Evolutionary conservation across 2,888 invertebrate species (phyloP).

Genomic region (Eilema depressum): DNA sequence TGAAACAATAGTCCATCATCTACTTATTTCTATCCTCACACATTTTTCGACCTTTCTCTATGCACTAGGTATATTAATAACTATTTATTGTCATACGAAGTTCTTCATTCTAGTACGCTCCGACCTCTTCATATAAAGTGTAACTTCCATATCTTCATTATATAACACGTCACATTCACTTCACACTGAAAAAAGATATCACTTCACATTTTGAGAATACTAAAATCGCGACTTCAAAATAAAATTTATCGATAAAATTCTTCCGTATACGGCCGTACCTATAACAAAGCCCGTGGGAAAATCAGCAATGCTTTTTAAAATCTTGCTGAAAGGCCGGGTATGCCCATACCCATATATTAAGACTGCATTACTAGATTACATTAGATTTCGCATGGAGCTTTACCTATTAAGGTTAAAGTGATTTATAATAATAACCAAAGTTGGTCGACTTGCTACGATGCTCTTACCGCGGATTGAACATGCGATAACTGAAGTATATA

Average conservation of each 20-base stretch:
- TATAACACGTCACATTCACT: conserved; percentile 22
- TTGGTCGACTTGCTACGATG: conserved; percentile 28
- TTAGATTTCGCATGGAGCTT: conserved; percentile 54
- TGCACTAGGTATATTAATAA: neutral
- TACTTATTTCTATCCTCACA: too few relatives aligned
- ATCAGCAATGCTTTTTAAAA: conserved; percentile 76
- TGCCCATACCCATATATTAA: conserved; percentile 68
- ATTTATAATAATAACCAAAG: conserved; percentile 34
- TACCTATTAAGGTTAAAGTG: conserved; percentile 51
- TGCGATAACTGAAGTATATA: neutral
- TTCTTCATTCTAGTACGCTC: neutral
- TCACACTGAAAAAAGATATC: conserved; percentile 27
- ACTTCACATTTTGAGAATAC: conserved; percentile 23
- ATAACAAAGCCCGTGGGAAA: conserved; percentile 80
- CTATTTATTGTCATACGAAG: neutral
- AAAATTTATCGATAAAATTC: conserved; percentile 65
- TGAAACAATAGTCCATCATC: too few relatives aligned
- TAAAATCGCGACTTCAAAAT: conserved; percentile 23
- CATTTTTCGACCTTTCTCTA: too few relatives aligned
- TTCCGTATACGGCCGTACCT: conserved; percentile 60
- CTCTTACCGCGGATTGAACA: neutral
- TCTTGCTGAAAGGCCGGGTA: conserved; percentile 63
- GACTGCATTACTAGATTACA: conserved; percentile 68
- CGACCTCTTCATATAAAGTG: neutral
- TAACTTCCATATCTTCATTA: conserved; percentile 5